These are phyloP conservation scores for Drosophila parabipectinata DNA, from an alignment of 1,140 invertebrate genomes.

Conservation along the genomic window DNA sequence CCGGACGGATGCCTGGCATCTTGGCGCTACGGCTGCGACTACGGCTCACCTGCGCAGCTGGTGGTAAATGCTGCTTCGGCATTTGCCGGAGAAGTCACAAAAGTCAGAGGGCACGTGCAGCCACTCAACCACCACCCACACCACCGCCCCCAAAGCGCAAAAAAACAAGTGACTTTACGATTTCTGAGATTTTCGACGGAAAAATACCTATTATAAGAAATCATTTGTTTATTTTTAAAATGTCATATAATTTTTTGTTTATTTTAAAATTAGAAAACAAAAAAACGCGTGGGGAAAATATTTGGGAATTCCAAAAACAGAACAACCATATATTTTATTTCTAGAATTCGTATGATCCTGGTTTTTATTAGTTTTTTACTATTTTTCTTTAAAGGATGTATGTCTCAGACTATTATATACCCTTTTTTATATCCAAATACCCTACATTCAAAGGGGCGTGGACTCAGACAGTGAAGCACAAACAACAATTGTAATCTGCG, in stretches of 20 bases:
- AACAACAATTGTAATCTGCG: conserved; percentile 60
- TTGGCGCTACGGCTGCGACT: not conserved
- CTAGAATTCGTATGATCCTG: not conserved
- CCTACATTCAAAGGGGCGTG: conserved; percentile 8
- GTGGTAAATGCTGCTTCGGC: conserved; percentile 65
- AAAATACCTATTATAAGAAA: conserved; percentile 12
- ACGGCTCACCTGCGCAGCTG: conserved; percentile 78
- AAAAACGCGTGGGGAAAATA: not conserved
- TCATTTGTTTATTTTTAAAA: conserved; percentile 25
- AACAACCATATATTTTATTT: not conserved
- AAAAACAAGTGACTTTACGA: conserved; percentile 19
- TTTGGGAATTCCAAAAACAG: not conserved
- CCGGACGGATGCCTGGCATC: conserved; percentile 27
- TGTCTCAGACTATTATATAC: not conserved
- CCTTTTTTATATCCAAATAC: not conserved
- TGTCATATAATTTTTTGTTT: conserved; percentile 2
- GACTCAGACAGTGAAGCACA: conserved; percentile 21
- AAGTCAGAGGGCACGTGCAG: conserved; percentile 71
- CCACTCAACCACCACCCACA: conserved; percentile 58
- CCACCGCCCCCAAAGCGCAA: conserved; percentile 3
- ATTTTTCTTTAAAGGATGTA: not conserved
- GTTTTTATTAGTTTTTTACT: not conserved
- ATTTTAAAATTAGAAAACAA: conserved; percentile 13
- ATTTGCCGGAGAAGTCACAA: conserved; percentile 40
- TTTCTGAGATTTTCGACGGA: not conserved